Evolutionary conservation across 2,888 invertebrate genomes (phyloP).

Genomic region (Halictus ligatus): DNA sequence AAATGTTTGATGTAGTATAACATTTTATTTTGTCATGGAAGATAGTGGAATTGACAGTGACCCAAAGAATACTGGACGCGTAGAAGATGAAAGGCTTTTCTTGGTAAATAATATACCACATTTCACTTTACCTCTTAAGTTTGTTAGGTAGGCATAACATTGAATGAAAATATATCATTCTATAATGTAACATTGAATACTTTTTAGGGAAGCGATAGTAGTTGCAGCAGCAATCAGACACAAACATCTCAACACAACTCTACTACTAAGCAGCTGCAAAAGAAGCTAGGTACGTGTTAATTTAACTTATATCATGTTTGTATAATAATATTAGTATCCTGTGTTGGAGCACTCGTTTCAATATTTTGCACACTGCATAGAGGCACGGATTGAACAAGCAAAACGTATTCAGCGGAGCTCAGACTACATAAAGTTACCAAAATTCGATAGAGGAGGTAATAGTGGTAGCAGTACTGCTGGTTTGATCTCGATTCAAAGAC

Average conservation of each 20-base stretch:
- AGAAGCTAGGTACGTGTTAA: conserved; percentile 80
- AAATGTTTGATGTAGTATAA: conserved; percentile 39
- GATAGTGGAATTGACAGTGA: conserved; percentile 85
- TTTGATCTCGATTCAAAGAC: conserved; percentile 83
- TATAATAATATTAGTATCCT: not conserved
- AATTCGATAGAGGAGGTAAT: conserved; percentile 74
- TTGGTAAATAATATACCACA: conserved; percentile 70
- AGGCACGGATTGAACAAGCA: conserved; percentile 83
- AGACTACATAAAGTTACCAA: conserved; percentile 82
- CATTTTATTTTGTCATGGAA: conserved; percentile 78
- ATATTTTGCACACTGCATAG: conserved; percentile 66
- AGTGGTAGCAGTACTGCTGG: conserved; percentile 69
- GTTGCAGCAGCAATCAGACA: conserved; percentile 79
- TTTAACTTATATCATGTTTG: not conserved
- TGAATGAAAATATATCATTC: not conserved
- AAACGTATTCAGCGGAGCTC: conserved; percentile 83
- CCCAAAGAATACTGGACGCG: conserved; percentile 80
- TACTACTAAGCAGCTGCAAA: conserved; percentile 83
- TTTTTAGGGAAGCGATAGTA: conserved; percentile 83
- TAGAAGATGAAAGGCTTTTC: conserved; percentile 82
- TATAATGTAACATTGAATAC: conserved; percentile 20
- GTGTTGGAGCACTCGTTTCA: not conserved
- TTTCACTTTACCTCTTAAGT: not conserved
- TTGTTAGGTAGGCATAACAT: not conserved
- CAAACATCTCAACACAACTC: conserved; percentile 76